Base-by-base conservation (phyloP, 1,140 invertebrate genomes). In the Bilobella aurantiaca region DNA sequence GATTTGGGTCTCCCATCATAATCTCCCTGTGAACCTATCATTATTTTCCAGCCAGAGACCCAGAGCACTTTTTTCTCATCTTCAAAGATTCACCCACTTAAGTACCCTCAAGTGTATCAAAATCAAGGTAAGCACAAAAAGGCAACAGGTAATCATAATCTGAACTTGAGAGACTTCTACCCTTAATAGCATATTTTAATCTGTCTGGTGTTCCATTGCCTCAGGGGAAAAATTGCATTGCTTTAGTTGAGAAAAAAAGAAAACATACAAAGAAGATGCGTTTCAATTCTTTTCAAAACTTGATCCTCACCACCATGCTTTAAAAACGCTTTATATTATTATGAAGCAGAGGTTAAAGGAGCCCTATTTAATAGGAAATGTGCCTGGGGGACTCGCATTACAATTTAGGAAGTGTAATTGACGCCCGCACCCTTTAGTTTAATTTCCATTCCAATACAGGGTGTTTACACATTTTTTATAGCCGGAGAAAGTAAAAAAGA, bases 181-280 rank as follows among this genome's bases (percentile, higher is more conserved):
- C n/a, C n/a, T 23, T 53, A 53, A 53, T 53, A 53, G 49, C 49
- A 53, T 53, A 53, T 53, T 53, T 53, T 53, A 53, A 53, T 53
- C 49, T 23, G 14, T 29, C 21, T n/a, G n/a, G n/a, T 58, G 57
- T 29, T 58, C 57, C 30, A 58, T 29, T 28, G 57, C 57, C 57
- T 58, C 21, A 29, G 30, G 57, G 5, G 3, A n/a, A n/a, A n/a
- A n/a, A n/a, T n/a, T 8, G 23, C 25, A 58, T 28, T 3, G 8
- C 49, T 53, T 23, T 23, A 53, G 14, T 53, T 23, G 14, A 18
- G 8, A 53, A 23, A 53, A 8, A 16, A 12, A 53, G 49, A 23
- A 5, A 53, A 23, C 14, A 18, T 23, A 23, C 25, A 5, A 53
- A 53, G 25, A 58, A 30, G 27, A 29, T 25, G n/a, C n/a, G n/a